phyloP scores from a whole-genome alignment of 2,888 invertebrate genomes.

The Andrena praecox region DNA sequence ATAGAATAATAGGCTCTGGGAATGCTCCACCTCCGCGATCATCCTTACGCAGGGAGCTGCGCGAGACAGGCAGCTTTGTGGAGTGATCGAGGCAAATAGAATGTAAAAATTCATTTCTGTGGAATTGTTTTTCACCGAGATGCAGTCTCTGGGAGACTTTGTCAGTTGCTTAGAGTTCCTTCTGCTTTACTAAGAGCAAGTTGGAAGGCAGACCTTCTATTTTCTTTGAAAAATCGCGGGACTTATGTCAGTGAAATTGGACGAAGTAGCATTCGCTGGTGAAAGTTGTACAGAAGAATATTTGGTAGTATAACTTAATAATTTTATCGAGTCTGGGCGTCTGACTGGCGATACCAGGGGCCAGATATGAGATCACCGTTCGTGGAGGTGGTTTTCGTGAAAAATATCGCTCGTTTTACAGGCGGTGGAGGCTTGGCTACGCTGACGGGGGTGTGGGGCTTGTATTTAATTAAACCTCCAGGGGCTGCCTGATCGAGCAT shows the following conservation, averaged over 20 bases:
- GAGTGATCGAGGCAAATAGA: background rate
- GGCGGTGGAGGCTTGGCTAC: conserved; percentile 57
- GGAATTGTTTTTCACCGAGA: background rate
- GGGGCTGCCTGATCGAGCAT: conserved; percentile 83
- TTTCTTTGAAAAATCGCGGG: background rate
- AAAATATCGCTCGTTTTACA: conserved; percentile 80
- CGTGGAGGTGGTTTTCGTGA: conserved; percentile 75
- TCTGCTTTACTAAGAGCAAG: background rate
- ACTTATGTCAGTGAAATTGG: background rate
- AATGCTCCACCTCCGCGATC: background rate
- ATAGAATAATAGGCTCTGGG: background rate
- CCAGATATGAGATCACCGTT: conserved; percentile 65
- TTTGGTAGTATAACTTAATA: conserved; percentile 32
- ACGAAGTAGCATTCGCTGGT: background rate
- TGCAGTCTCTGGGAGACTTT: too few species aligned
- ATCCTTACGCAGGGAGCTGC: background rate
- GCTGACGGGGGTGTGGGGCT: conserved; percentile 71
- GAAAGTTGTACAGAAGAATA: background rate
- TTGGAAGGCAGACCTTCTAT: background rate
- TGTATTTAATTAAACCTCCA: conserved; percentile 84
- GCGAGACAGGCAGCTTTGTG: too few species aligned
- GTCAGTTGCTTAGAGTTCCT: background rate
- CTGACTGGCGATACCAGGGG: conserved; percentile 54
- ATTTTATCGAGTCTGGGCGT: conserved; percentile 48
- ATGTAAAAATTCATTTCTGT: background rate